These are phyloP conservation scores for Gymnocheta viridis DNA, from an alignment of 2,888 invertebrate species.

Conservation along the genomic window DNA sequence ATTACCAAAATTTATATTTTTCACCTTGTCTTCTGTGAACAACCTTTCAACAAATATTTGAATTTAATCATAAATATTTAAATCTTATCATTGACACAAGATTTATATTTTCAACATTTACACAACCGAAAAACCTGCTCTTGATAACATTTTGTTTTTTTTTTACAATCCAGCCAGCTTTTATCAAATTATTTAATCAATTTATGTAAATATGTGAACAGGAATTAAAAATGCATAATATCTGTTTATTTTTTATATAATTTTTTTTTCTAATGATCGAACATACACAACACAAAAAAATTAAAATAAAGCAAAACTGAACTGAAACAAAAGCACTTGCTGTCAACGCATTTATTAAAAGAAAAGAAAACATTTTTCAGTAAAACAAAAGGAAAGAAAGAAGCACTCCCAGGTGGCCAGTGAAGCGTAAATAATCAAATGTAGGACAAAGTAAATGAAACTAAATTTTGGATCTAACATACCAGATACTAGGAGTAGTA, in stretches of 20 bases:
- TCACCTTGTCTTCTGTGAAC: not conserved
- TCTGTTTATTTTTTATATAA: not conserved
- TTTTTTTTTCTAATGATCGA: slow-evolving; percentile 21
- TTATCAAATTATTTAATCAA: slow-evolving; percentile 56
- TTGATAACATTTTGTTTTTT: slow-evolving; percentile 6
- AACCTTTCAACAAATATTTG: not conserved
- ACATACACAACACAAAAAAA: slow-evolving; percentile 1
- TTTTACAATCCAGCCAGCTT: slow-evolving; percentile 20
- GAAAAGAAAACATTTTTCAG: slow-evolving; percentile 25
- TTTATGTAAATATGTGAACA: slow-evolving; percentile 52
- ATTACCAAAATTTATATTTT: not conserved
- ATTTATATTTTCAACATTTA: not conserved
- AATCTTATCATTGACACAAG: not conserved
- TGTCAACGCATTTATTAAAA: slow-evolving; percentile 64
- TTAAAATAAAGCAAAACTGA: slow-evolving; percentile 13
- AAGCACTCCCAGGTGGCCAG: slow-evolving; percentile 78
- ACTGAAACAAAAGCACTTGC: slow-evolving; percentile 39
- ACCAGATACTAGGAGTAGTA: too few relatives aligned
- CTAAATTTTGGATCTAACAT: not conserved
- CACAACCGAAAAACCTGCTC: not conserved
- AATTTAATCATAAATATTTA: not conserved
- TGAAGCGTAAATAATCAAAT: slow-evolving; percentile 79
- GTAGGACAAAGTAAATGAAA: slow-evolving; percentile 27
- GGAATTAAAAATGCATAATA: slow-evolving; percentile 48
- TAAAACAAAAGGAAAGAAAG: not conserved